Evolutionary conservation across 2,888 invertebrate genomes (phyloP).

Genomic region (Alentia gelatinosa): DNA sequence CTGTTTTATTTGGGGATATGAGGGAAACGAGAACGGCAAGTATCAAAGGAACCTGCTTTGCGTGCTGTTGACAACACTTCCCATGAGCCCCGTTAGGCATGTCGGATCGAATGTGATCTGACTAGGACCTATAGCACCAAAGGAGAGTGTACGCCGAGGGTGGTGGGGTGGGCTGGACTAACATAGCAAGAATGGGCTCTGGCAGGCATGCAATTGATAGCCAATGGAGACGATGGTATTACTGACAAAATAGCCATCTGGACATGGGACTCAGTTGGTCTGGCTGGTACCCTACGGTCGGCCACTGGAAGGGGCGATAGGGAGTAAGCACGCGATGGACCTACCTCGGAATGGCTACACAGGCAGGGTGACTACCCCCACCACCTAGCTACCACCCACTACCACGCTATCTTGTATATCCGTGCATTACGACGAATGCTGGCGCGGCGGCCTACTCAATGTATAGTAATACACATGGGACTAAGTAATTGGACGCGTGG

Average conservation of each 20-base stretch:
- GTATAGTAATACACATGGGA: too few relatives aligned
- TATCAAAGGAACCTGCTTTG: background rate
- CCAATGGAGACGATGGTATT: background rate
- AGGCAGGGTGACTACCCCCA: background rate
- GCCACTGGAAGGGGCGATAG: background rate
- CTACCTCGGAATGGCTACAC: background rate
- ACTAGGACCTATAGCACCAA: background rate
- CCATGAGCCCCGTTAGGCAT: background rate
- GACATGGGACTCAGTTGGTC: background rate
- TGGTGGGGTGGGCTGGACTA: background rate
- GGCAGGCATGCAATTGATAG: constrained; percentile 30
- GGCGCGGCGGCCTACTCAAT: too few relatives aligned
- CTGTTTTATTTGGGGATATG: background rate
- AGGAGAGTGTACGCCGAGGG: background rate
- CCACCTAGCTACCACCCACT: too few relatives aligned
- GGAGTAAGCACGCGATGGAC: background rate
- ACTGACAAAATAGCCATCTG: constrained; percentile 14
- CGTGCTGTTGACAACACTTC: background rate
- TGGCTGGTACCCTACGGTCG: background rate
- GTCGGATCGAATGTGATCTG: background rate
- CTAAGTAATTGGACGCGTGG: too few relatives aligned
- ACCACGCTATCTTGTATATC: too few relatives aligned
- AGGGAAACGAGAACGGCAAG: background rate
- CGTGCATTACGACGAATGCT: too few relatives aligned
- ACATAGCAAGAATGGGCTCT: background rate